Evolutionary conservation across 2,888 invertebrate genomes (phyloP).

Genomic region (Cataglyphis cursor): DNA sequence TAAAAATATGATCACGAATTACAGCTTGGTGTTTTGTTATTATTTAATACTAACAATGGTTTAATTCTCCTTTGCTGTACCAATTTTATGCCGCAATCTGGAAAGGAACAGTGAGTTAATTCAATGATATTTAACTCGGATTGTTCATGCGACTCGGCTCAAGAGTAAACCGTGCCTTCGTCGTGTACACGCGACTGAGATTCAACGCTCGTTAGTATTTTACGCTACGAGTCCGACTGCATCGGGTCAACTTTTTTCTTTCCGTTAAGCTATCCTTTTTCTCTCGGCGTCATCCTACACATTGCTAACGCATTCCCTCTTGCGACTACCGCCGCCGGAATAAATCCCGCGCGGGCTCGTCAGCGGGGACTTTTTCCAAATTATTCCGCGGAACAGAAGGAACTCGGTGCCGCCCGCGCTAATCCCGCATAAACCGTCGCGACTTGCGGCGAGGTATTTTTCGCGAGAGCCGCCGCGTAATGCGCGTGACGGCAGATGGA

Average conservation of each 20-base stretch:
- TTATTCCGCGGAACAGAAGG: slow-evolving; percentile 49
- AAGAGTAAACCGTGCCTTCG: not conserved
- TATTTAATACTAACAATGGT: not conserved
- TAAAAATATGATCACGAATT: not conserved
- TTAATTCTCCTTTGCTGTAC: not conserved
- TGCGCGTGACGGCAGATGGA: slow-evolving; percentile 50
- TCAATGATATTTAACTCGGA: not conserved
- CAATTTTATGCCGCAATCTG: slow-evolving; percentile 2
- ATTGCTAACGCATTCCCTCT: slow-evolving; percentile 59
- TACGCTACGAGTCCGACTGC: slow-evolving; percentile 44
- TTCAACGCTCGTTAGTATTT: slow-evolving; percentile 64
- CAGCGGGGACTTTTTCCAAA: slow-evolving; percentile 36
- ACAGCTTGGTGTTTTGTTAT: not conserved
- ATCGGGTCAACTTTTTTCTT: slow-evolving; percentile 50
- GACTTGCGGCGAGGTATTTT: slow-evolving; percentile 56
- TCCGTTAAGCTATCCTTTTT: not conserved
- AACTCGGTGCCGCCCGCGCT: slow-evolving; percentile 49
- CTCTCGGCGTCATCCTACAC: not conserved
- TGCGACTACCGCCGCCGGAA: slow-evolving; percentile 27
- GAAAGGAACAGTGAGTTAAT: slow-evolving; percentile 2
- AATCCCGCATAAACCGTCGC: slow-evolving; percentile 55
- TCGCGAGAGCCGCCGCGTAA: slow-evolving; percentile 36
- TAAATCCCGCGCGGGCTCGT: slow-evolving; percentile 50
- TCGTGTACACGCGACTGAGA: slow-evolving; percentile 8
- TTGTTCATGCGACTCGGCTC: not conserved